These are phyloP conservation scores for Peromyscus aztecus DNA, from an alignment of 2,797 vertebrate species.

Conservation along the genomic window DNA sequence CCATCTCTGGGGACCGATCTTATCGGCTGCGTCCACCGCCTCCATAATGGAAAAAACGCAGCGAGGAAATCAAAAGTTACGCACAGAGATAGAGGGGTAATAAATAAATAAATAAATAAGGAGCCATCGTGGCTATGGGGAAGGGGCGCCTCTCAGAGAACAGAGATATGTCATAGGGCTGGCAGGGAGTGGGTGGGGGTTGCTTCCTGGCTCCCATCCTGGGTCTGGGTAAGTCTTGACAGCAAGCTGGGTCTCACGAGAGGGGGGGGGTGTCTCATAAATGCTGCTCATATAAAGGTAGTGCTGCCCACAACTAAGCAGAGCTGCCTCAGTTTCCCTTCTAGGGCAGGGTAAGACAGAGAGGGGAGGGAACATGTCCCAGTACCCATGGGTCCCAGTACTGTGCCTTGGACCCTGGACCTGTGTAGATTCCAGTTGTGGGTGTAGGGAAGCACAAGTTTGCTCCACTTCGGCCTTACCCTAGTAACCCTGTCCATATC, in stretches of 20 bases:
- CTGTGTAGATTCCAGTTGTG: rapidly evolving
- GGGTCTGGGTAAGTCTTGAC: background rate
- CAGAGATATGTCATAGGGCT: background rate
- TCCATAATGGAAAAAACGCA: constrained; percentile 66
- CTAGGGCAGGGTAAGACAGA: background rate
- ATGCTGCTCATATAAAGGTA: rapidly evolving
- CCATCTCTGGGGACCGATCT: constrained; percentile 74
- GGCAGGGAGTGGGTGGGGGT: background rate
- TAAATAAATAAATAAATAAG: constrained; percentile 66
- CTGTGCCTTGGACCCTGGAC: background rate
- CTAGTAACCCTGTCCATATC: background rate
- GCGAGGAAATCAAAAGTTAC: constrained; percentile 70
- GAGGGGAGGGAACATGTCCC: background rate
- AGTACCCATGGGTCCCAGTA: background rate
- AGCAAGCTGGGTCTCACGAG: background rate
- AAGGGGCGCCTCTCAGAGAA: background rate
- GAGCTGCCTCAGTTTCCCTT: background rate
- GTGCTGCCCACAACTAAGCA: background rate
- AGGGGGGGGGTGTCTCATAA: background rate
- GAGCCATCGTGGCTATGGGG: background rate
- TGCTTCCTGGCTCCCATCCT: background rate
- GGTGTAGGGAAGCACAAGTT: background rate
- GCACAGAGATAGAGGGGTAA: constrained; percentile 37
- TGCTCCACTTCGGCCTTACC: background rate
- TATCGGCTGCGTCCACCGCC: constrained; percentile 49